Base-by-base conservation (phyloP, 2,888 invertebrate species). In the Elegia similella region DNA sequence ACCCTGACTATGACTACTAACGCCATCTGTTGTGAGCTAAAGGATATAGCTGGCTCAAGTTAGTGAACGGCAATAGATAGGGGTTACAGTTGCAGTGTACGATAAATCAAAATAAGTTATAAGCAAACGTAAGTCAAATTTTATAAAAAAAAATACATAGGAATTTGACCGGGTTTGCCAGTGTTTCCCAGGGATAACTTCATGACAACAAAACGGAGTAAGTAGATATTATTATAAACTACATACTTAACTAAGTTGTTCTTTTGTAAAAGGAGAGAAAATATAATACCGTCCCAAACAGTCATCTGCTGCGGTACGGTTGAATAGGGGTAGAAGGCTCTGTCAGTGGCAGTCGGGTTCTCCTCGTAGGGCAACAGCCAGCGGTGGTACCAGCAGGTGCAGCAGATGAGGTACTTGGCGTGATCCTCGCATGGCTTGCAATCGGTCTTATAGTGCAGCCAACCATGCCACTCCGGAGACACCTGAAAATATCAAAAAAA, bases 401-500 rank as follows among this genome's bases (percentile, higher is more conserved):
- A 69, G 52, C 65, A 66, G 0, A 89, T 62, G 13, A 60, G 57
- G 42, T 69, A 64, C 69, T 88, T 89, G 15, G 84, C 84, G 47
- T 63, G 61, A 62, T 90, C 86, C 48, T 84, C 75, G 52, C 61
- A 62, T 1, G 89, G 90, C 1, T 83, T 61, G 1, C 67, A 67
- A 61, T 92, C 92, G 0, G 94, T 94, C 84, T 98, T 98, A 85
- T 99, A 97, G 84, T 99, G 99, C 73, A 99, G 92, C 99, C 99
- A 99, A 32, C 98, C 97, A 79, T 82, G 98, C 99, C 99, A 99
- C 80, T 99, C 98, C 0, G 98, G 93, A 0, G 98, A 95, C 47
- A 99, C 94, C 93, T 98, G 55, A 32, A 32, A 32, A 30, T 30
- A 30, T 6, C 30, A 7, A 7, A 7, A 30, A 30, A 30, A 30